These are phyloP conservation scores for Nettapus auritus DNA, from an alignment of 2,113 vertebrate species.

Conservation along the genomic window DNA sequence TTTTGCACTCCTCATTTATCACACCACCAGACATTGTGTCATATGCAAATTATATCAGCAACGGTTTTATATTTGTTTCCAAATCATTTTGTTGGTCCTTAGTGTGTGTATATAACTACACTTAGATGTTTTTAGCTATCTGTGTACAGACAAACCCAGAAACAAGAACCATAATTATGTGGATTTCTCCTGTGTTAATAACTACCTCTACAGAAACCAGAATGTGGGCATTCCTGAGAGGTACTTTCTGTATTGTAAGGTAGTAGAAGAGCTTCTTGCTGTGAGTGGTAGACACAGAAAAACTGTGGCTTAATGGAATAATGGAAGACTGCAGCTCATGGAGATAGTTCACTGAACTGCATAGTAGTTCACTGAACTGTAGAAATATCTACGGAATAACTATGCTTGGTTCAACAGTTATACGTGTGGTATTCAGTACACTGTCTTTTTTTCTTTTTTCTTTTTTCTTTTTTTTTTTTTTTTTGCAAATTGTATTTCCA, in stretches of 20 bases:
- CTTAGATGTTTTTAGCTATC: not conserved
- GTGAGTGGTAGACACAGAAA: not conserved
- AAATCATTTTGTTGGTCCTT: not conserved
- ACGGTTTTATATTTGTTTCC: not conserved
- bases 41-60: not conserved
- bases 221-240: too few relatives aligned
- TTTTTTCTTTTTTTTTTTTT: too few relatives aligned
- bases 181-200: not conserved
- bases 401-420: not conserved
- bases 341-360: not conserved
- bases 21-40: not conserved
- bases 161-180: not conserved
- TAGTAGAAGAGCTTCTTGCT: not conserved
- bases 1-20: not conserved
- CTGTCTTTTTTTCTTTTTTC: too few relatives aligned
- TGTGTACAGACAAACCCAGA: not conserved
- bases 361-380: not conserved
- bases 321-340: not conserved
- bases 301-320: not conserved
- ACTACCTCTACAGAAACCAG: not conserved
- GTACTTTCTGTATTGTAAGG: not conserved
- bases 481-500: not conserved
- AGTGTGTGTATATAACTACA: not conserved
- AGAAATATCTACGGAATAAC: not conserved
- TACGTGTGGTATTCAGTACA: not conserved